phyloP scores from a whole-genome alignment of 2,113 vertebrate species.

The Crotalus tigris region DNA sequence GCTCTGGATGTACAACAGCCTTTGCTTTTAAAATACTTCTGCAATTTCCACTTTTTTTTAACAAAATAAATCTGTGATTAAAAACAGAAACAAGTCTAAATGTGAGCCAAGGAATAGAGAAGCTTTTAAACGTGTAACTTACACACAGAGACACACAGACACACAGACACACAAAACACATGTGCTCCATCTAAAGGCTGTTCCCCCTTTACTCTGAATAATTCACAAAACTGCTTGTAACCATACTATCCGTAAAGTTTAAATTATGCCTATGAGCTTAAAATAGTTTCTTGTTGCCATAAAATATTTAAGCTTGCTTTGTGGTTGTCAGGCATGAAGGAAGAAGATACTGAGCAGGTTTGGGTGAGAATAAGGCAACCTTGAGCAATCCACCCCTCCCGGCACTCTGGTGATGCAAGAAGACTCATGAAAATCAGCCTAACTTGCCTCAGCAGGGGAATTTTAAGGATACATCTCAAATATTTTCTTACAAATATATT shows the following conservation, averaged over 20 bases:
- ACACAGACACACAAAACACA: too few species aligned
- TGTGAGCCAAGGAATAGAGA: neutral
- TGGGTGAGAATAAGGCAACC: slow-evolving; percentile 39
- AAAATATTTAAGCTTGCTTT: slow-evolving; percentile 57
- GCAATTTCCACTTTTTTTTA: neutral
- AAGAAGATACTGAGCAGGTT: slow-evolving; percentile 12
- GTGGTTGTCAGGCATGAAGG: slow-evolving; percentile 28
- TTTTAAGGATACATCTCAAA: slow-evolving; percentile 30
- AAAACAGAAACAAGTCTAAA: neutral
- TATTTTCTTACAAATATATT: slow-evolving; percentile 58
- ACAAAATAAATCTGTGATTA: neutral
- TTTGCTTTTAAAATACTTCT: neutral
- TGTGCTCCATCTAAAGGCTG: slow-evolving; percentile 27
- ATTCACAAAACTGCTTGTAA: slow-evolving; percentile 44
- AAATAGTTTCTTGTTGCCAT: slow-evolving; percentile 59
- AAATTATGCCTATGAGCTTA: slow-evolving; percentile 48
- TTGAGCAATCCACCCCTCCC: neutral
- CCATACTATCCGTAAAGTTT: slow-evolving; percentile 46
- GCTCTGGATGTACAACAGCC: neutral
- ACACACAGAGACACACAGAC: too few species aligned
- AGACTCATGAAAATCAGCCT: neutral
- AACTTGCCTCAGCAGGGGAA: neutral
- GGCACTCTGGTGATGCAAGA: neutral
- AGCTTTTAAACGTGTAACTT: slow-evolving; percentile 3
- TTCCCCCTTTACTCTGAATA: slow-evolving; percentile 34